A percentile compares a stretch with the other conserved stretches of the same genome.
These are phyloP conservation scores for Drosophila monieri DNA, from an alignment of 2,888 invertebrate genomes.

Conservation along the genomic window DNA sequence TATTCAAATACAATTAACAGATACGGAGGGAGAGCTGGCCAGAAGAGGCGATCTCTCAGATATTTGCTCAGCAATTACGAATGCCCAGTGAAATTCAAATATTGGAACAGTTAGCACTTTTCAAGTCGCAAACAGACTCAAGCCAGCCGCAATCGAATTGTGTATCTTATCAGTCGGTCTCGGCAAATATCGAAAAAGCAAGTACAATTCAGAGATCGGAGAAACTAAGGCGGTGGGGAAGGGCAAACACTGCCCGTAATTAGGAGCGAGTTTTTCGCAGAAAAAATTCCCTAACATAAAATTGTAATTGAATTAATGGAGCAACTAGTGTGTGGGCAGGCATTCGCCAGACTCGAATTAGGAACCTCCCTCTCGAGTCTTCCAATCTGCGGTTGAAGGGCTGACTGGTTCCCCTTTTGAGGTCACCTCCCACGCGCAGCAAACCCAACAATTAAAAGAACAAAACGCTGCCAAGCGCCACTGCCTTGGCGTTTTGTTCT, in stretches of 20 bases:
- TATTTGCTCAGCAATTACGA: constrained; percentile 54
- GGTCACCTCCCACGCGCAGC: constrained; percentile 23
- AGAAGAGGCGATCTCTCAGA: constrained; percentile 16
- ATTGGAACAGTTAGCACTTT: constrained; percentile 55
- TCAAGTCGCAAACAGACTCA: constrained; percentile 11
- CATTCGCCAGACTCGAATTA: constrained; percentile 36
- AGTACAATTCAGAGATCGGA: constrained; percentile 39
- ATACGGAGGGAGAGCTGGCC: constrained; percentile 23
- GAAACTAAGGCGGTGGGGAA: not conserved
- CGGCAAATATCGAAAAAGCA: constrained; percentile 36
- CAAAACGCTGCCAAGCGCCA: constrained; percentile 38
- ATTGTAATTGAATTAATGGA: constrained; percentile 38
- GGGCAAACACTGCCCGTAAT: constrained; percentile 5
- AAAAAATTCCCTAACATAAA: constrained; percentile 9
- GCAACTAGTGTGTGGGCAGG: constrained; percentile 16
- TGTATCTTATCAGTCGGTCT: constrained; percentile 33
- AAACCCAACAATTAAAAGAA: constrained; percentile 28
- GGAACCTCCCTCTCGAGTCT: constrained; percentile 1
- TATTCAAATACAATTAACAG: constrained; percentile 54
- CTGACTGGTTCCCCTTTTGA: constrained; percentile 33
- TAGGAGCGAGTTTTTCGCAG: constrained; percentile 2
- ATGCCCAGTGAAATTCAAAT: constrained; percentile 45
- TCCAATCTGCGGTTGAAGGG: not conserved
- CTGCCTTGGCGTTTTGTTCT: constrained; percentile 4
- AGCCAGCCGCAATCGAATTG: constrained; percentile 11